Conservation (phyloP, 2,113 vertebrate genomes). For the Halichoerus grypus region DNA sequence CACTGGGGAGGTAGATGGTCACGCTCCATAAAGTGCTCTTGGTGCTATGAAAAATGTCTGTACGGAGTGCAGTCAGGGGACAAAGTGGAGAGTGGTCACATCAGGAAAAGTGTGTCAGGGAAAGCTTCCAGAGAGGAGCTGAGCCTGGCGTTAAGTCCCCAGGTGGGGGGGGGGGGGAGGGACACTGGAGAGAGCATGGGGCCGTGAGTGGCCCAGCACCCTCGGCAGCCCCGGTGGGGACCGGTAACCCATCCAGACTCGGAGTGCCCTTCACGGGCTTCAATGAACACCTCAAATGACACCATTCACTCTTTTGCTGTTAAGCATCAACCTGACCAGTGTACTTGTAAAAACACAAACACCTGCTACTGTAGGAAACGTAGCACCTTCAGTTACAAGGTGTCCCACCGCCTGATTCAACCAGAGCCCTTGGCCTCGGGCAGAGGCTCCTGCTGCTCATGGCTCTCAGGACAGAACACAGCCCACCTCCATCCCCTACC, state of each 20-base stretch:
- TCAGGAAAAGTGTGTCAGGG: not conserved
- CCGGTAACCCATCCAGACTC: rapidly evolving
- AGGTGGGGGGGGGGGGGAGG: not conserved
- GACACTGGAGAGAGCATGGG: not conserved
- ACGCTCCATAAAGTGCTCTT: not conserved
- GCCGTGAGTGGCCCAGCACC: not conserved
- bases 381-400: not conserved
- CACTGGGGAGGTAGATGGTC: not conserved
- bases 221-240: not conserved
- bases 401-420: not conserved
- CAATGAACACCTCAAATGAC: not conserved
- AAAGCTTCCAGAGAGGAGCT: not conserved
- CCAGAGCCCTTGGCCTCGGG: not conserved
- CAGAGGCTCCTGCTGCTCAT: not conserved
- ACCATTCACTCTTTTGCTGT: not conserved
- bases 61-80: not conserved
- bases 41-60: not conserved
- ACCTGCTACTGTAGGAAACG: not conserved
- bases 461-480: not conserved
- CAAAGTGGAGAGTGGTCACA: not conserved
- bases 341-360: not conserved
- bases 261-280: not conserved
- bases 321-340: not conserved
- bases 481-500: not conserved
- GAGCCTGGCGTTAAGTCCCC: not conserved